A percentile compares a stretch with the other conserved stretches of the same genome.
These are phyloP conservation scores for Acestrorhynchus altus DNA, from an alignment of 2,797 vertebrate species.

Conservation along the genomic window DNA sequence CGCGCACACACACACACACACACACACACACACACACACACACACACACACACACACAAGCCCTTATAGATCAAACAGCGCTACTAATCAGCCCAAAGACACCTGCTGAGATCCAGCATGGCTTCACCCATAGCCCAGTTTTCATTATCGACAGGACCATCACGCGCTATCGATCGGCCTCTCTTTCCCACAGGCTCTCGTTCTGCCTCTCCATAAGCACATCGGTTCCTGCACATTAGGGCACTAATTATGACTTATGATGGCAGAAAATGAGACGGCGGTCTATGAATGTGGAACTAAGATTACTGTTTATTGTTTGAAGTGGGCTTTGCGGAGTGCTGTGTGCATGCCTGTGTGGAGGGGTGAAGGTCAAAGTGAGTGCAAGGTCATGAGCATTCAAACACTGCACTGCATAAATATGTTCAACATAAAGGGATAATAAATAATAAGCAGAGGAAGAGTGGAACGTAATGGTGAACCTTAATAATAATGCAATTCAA, in stretches of 20 bases:
- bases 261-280: slow-evolving; percentile 42
- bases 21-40: slow-evolving; percentile 14
- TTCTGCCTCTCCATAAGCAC: slow-evolving; percentile 62
- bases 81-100: slow-evolving; percentile 64
- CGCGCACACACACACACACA: slow-evolving; percentile 22
- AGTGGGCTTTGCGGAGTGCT: slow-evolving; percentile 12
- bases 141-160: slow-evolving; percentile 79
- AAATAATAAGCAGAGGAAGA: too few relatives aligned
- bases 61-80: slow-evolving; percentile 78
- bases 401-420: too few relatives aligned
- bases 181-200: slow-evolving; percentile 71
- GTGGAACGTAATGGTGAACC: too few relatives aligned
- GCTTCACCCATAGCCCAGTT: slow-evolving; percentile 69
- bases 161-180: slow-evolving; percentile 67
- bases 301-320: slow-evolving; percentile 20
- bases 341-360: not conserved
- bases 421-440: too few relatives aligned
- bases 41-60: slow-evolving; percentile 3
- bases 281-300: slow-evolving; percentile 30
- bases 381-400: not conserved
- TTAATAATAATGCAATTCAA: too few relatives aligned
- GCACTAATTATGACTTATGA: slow-evolving; percentile 49
- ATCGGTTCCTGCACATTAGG: slow-evolving; percentile 64
- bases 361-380: not conserved
- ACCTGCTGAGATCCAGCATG: slow-evolving; percentile 76